A percentile compares a stretch with the other conserved stretches of the same genome.
Conservation (phyloP, 2,797 vertebrate genomes). For the Myioborus melanocephalus region DNA sequence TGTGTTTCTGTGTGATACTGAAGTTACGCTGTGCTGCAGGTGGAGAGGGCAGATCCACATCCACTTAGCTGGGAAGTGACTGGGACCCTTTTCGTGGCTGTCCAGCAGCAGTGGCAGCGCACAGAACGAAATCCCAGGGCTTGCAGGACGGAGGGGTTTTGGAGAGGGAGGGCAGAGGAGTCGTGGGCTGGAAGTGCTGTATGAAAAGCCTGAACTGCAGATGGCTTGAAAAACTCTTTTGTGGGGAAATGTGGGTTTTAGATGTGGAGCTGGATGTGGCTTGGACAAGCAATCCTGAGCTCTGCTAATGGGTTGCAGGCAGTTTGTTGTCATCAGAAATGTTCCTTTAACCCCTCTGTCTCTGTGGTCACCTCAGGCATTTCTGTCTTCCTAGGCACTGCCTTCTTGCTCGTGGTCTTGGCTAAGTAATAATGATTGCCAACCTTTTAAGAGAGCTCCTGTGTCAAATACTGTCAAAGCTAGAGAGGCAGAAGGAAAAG, state of each 20-base stretch:
- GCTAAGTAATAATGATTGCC: neutral
- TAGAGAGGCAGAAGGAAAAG: neutral
- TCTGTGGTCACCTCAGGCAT: accelerated
- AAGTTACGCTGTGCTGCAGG: neutral
- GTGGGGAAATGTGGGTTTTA: neutral
- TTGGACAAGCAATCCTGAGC: neutral
- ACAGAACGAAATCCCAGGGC: neutral
- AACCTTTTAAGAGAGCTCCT: neutral
- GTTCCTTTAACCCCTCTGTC: neutral
- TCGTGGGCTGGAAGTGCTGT: neutral
- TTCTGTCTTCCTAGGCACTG: neutral
- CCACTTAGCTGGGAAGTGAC: neutral
- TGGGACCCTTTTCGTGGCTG: neutral
- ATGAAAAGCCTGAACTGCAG: neutral
- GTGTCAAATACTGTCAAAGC: neutral
- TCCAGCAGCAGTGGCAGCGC: accelerated
- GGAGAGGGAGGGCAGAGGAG: neutral
- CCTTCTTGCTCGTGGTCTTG: neutral
- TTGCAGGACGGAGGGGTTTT: accelerated
- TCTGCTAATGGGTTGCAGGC: neutral
- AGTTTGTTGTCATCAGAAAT: neutral
- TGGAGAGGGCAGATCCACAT: neutral
- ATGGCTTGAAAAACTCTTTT: neutral
- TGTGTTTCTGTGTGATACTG: neutral
- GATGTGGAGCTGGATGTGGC: neutral